phyloP scores from a whole-genome alignment of 2,888 invertebrate species.

The Galeopsomyia nigrocyanea region DNA sequence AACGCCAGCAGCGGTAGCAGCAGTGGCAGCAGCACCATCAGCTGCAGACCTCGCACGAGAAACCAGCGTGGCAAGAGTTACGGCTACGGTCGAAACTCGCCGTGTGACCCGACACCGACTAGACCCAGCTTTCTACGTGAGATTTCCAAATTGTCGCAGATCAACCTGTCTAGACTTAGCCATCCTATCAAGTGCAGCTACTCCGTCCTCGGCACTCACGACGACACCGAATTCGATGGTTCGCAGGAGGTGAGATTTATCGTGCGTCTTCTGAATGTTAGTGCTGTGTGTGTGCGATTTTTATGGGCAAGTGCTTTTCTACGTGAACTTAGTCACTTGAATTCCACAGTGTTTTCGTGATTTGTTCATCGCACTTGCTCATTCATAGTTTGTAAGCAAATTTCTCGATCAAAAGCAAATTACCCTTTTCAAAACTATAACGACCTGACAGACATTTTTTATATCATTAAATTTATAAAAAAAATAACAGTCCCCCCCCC shows the following conservation, averaged over 20 bases:
- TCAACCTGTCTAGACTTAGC: constrained; percentile 77
- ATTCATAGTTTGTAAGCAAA: no score
- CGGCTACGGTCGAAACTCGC: constrained; percentile 67
- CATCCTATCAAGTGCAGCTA: constrained; percentile 78
- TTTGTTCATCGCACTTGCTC: no score
- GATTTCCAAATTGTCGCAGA: constrained; percentile 79
- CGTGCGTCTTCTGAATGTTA: no score
- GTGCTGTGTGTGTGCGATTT: no score
- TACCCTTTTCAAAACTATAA: no score
- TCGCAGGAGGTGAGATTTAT: constrained; percentile 60
- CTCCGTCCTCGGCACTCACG: constrained; percentile 76
- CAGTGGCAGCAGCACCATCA: background rate
- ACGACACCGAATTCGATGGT: constrained; percentile 77
- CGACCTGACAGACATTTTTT: no score
- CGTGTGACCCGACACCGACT: constrained; percentile 66
- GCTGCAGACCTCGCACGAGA: constrained; percentile 15
- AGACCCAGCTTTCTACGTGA: constrained; percentile 74
- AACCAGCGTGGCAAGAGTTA: constrained; percentile 48
- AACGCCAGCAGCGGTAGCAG: constrained; percentile 55
- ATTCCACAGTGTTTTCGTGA: no score
- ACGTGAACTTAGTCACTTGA: no score
- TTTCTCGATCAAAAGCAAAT: no score
- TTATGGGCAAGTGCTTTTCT: no score
- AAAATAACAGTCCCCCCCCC: background rate
- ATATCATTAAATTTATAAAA: no score